Percentiles rank a stretch among this genome's conserved stretches.
Conservation (phyloP, 2,113 vertebrate genomes). For the Anser brachyrhynchus region DNA sequence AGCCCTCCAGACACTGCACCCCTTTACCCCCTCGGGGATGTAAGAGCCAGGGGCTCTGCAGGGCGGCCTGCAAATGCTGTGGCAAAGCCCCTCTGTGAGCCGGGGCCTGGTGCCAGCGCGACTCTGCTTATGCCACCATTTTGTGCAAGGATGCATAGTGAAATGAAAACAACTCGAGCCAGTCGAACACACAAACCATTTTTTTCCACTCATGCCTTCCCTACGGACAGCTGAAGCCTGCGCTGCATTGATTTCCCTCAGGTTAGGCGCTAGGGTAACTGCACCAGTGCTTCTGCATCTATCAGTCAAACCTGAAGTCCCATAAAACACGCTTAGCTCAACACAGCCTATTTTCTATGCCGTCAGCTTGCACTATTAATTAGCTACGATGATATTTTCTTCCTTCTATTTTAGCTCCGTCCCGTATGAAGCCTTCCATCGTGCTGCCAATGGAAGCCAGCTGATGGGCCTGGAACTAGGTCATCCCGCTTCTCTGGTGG, state of each 20-base stretch:
- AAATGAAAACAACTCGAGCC: not conserved
- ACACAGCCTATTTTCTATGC: not conserved
- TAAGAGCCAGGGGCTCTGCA: not conserved
- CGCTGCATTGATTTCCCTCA: not conserved
- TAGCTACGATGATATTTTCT: not conserved
- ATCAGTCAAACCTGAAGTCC: not conserved
- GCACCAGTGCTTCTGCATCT: not conserved
- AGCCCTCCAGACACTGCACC: not conserved
- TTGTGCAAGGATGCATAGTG: not conserved
- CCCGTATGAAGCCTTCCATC: not conserved
- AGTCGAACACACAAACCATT: not conserved
- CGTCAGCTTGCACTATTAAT: not conserved
- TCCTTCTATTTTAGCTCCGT: not conserved
- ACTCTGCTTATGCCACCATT: not conserved
- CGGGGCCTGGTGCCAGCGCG: fast-evolving
- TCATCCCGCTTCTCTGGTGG: not conserved
- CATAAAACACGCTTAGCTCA: not conserved
- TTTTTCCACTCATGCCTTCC: not conserved
- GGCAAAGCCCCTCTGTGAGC: not conserved
- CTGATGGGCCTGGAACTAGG: not conserved
- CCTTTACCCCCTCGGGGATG: not conserved
- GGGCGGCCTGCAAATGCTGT: not conserved
- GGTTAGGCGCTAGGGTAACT: fast-evolving
- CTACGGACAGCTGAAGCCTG: not conserved
- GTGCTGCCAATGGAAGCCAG: not conserved